Conservation (phyloP, 2,113 vertebrate genomes). For the Pelecanus crispus region DNA sequence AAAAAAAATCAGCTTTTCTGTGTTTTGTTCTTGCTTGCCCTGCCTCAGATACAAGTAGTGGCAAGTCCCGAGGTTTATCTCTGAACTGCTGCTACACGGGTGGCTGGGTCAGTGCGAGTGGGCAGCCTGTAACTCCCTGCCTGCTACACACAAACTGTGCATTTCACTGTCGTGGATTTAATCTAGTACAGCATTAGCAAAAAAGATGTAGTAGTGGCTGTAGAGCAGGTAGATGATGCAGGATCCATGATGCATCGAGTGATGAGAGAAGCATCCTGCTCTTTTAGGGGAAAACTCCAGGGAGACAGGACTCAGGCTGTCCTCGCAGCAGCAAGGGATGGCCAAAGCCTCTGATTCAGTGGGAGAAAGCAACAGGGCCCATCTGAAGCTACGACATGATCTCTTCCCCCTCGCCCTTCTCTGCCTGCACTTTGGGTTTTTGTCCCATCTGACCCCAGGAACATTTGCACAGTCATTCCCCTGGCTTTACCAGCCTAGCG, state of each 20-base stretch:
- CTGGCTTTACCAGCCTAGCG: not conserved
- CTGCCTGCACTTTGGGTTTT: not conserved
- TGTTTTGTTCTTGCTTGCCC: not conserved
- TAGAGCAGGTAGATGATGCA: not conserved
- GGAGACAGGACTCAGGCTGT: not conserved
- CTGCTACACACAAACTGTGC: not conserved
- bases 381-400: not conserved
- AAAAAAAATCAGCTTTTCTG: not conserved
- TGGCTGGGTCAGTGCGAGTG: not conserved
- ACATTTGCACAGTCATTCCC: not conserved
- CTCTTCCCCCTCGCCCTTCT: not conserved
- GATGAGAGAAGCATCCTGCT: not conserved
- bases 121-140: not conserved
- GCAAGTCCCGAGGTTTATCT: not conserved
- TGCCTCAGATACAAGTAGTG: not conserved
- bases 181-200: not conserved
- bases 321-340: not conserved
- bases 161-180: not conserved
- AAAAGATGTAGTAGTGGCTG: not conserved
- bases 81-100: not conserved
- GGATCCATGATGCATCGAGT: not conserved
- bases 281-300: not conserved
- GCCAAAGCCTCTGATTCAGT: not conserved
- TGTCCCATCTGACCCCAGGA: not conserved
- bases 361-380: not conserved